Base-by-base conservation (phyloP, 2,888 invertebrate species). In the Chirona hameri region DNA sequence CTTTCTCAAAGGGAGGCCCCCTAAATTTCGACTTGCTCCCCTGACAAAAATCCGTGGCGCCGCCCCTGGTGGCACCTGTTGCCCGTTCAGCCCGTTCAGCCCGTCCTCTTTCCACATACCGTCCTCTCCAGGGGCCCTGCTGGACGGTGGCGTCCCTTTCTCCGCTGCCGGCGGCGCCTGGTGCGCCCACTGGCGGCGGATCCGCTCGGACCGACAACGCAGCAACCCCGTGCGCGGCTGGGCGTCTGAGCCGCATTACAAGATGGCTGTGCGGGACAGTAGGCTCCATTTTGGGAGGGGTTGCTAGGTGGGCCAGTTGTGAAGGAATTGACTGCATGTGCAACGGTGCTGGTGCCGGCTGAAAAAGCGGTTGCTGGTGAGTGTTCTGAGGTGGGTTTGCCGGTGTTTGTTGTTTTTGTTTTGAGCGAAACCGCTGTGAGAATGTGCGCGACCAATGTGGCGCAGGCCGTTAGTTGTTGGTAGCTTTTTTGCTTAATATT, bases 191-290 rank as follows among this genome's bases (percentile, higher is more conserved):
- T 52, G 18, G 52, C 52, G 52, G 52, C 52, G 15, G 52, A 18
- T 39, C 52, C 52, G 52, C 52, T 18, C 52, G 52, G 39, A 39
- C 52, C 52, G 52, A 52, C 52, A 18, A 52, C 65, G 65, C 27
- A n/a, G 65, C 65, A 27, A 65, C 65, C 65, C 65, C 65, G 65
- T 65, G n/a, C 12, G n/a, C 12, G 65, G 57, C 57, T 1, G 57
- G 18, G 76, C 76, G 24, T 10, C 76, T 76, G 76, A 76, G 46
- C 76, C 76, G 76, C 76, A 76, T 76, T 46, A 76, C 76, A 76
- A 76, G 76, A 76, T 76, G 76, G 76, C 76, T 27, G 12, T 76
- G 76, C 76, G 76, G 76, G 24, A 46, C 76, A 76, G 76, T 46
- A 46, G 76, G 24, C 7, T 9, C 46, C 27, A 76, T 46, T 76